Evolutionary conservation across 2,797 vertebrate genomes (phyloP), one percentile per base, ranked within the genome.

Genomic region (Adrianichthys oophorus): DNA sequence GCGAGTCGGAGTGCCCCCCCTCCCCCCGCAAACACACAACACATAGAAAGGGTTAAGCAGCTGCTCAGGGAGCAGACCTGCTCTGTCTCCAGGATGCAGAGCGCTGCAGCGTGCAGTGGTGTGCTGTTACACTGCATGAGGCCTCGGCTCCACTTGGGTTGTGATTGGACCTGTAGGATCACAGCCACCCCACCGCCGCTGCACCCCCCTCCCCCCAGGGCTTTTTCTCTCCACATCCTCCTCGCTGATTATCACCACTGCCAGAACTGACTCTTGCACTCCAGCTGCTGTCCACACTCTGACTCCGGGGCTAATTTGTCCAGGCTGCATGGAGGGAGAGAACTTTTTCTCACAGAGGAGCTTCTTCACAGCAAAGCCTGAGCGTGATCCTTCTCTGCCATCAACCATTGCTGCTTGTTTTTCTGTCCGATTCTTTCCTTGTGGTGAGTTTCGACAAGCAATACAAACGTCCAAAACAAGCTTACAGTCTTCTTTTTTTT

Each of bases 161-260:
- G 86, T 92, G 92, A 92, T 92, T 92, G 90, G 87, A 74, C 78
- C 85, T 85, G 82, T 89, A 86, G 90, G 90, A 91, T 91, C 90
- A 88, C 80, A 85, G 81, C 74, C 72, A 52, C 63, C 80, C 68
- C 60, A 66, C 59, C 40, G 5, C 44, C 44, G 2, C 37, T 54
- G 29, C 65, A 74, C 71, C 63, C 70, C 73, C 62, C 74, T 76
- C 73, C 84, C 84, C 83, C 58, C 59, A 80, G 90, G 87, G 86
- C 81, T 78, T 80, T 81, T 81, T 88, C 83, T 86, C 82, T 83
- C 86, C 74, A 90, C 88, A 89, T 91, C 88, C 88, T 90, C 88
- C 88, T 85, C 86, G 83, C 78, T 92, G 90, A 91, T 92, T 90
- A 90, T 89, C 89, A 90, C 82, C 82, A 76, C 84, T 82, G 83